Percentiles rank a stretch among this genome's conserved stretches.
Conservation (phyloP, 2,113 vertebrate species). For the Brienomyrus longianalis region DNA sequence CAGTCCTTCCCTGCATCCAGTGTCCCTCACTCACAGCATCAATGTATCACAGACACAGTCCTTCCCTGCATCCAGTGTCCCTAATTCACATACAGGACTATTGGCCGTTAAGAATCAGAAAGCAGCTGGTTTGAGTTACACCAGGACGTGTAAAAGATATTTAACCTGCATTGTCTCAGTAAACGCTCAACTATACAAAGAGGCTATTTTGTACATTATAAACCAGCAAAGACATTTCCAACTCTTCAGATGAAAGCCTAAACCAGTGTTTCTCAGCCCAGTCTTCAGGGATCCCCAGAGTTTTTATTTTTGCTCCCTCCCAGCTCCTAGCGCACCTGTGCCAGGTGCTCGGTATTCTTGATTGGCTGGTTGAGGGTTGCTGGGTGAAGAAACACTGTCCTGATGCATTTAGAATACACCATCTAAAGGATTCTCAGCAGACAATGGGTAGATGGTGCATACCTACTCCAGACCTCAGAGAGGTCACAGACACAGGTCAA, state of each 20-base stretch:
- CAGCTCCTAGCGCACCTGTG: not conserved
- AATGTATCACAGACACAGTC: not conserved
- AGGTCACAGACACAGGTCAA: not conserved
- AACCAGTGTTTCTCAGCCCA: not conserved
- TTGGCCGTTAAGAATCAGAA: not conserved
- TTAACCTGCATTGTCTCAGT: not conserved
- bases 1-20: not conserved
- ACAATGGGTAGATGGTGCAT: not conserved
- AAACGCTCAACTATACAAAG: not conserved
- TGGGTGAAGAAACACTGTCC: not conserved
- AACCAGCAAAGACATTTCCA: not conserved
- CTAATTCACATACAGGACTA: not conserved
- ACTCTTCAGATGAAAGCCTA: not conserved
- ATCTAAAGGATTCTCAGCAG: not conserved
- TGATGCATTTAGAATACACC: not conserved
- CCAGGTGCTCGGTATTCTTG: not conserved
- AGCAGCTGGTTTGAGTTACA: not conserved
- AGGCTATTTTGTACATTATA: not conserved
- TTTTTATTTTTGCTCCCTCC: not conserved
- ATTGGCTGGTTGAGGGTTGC: not conserved
- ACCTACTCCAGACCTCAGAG: not conserved
- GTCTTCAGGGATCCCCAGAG: not conserved
- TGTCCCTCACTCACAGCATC: not conserved
- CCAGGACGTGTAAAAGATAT: not conserved
- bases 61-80: not conserved